Base-by-base conservation (phyloP, 2,797 vertebrate genomes). In the Spondyliosoma cantharus region DNA sequence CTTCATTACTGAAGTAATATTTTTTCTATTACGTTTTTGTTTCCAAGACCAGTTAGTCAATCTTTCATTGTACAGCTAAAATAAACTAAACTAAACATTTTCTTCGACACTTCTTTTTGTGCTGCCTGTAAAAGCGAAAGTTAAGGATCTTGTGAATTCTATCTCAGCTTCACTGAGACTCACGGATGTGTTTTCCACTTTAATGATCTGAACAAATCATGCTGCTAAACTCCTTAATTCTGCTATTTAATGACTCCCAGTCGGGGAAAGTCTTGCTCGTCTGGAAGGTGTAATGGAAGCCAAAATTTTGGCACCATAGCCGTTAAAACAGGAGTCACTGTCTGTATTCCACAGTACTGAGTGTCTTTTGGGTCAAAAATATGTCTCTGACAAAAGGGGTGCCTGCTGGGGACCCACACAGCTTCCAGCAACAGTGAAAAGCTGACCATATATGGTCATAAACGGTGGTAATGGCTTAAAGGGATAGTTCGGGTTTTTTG, bases 381-480 rank as follows among this genome's bases (percentile, higher is more conserved):
- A 12, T 75, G 27, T 20, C 61, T 53, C 48, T 42, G 66, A 86
- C 82, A 83, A 59, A 45, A 24, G 60, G 50, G 72, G 19, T 42
- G 68, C 20, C 64, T 62, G 57, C 71, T 63, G 66, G 48, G 48
- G 49, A 74, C 37, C 74, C 73, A 42, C n/a, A 1, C 66, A 61
- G 53, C 79, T 43, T 65, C 84, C 67, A 74, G 50, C 71, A 76
- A 77, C 77, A 25, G 27, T 63, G 77, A 87, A 87, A 81, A 86
- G 74, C 37, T 92, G 81, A 59, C 94, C 91, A 74, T 93, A 92
- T 91, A 91, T 89, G 93, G 93, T 52, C 59, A 56, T 68, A 70
- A 65, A 32, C 48, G 15, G 53, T 64, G 0, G 29, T 52, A 27
- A 71, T 4, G 56, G 45, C 52, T 78, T n/a, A 46, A 50, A n/a